Percentiles rank a stretch among this genome's conserved stretches.
Evolutionary conservation across 2,888 invertebrate species (phyloP).

Genomic region (Parapristionchus giblindavisi): DNA sequence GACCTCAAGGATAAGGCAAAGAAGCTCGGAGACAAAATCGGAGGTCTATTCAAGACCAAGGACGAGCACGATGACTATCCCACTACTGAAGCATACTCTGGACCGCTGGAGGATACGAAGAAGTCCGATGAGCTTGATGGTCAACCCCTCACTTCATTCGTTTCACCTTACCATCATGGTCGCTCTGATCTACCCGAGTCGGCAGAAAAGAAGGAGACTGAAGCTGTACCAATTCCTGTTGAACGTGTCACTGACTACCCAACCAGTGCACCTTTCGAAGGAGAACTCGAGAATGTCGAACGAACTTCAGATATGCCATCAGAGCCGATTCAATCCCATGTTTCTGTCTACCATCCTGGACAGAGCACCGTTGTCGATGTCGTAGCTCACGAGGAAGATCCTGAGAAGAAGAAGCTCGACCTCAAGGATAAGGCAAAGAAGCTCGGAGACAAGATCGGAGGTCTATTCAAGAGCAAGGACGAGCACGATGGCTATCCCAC

Average conservation of each 20-base stretch:
- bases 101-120: neutral
- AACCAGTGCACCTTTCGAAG: neutral
- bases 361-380: neutral
- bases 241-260: neutral
- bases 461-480: conserved; percentile 10
- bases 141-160: neutral
- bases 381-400: neutral
- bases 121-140: neutral
- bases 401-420: conserved; percentile 14
- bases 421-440: neutral
- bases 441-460: conserved; percentile 9
- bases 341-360: neutral
- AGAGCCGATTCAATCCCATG: neutral
- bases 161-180: neutral
- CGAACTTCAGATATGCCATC: neutral
- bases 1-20: conserved; percentile 2
- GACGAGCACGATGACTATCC: neutral
- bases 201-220: neutral
- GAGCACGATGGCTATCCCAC: neutral
- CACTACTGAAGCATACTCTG: neutral
- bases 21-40: neutral
- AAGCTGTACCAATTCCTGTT: neutral
- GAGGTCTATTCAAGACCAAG: conserved; percentile 10
- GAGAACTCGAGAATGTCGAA: neutral
- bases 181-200: neutral